phyloP scores from a whole-genome alignment of 1,140 invertebrate genomes.

The Dreissena rostriformis region DNA sequence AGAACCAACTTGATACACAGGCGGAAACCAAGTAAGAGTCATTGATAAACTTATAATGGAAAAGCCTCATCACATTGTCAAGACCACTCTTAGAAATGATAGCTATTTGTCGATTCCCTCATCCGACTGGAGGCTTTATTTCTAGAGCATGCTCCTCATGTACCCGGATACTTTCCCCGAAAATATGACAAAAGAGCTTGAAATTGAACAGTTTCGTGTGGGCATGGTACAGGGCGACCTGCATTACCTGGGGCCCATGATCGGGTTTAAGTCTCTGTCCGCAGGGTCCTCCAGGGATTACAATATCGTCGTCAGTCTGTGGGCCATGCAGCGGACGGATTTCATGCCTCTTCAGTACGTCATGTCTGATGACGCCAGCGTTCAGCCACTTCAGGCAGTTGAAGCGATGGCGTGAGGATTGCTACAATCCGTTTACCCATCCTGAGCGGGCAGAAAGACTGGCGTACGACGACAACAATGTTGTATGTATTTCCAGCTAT shows the following conservation, averaged over 20 bases:
- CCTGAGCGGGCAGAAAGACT: slow-evolving; percentile 15
- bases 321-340: slow-evolving; percentile 29
- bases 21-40: slow-evolving; percentile 17
- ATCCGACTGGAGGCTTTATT: slow-evolving; percentile 38
- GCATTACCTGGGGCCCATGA: slow-evolving; percentile 29
- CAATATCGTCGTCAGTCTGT: slow-evolving; percentile 7
- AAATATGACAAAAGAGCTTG: slow-evolving; percentile 14
- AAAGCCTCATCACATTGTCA: background rate
- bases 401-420: slow-evolving; percentile 25
- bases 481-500: too few relatives aligned
- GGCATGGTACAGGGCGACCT: slow-evolving; percentile 51
- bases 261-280: slow-evolving; percentile 14
- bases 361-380: background rate
- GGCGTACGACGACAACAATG: background rate
- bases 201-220: slow-evolving; percentile 13
- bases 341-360: slow-evolving; percentile 46
- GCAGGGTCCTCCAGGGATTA: slow-evolving; percentile 16
- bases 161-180: slow-evolving; percentile 34
- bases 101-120: slow-evolving; percentile 6
- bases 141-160: slow-evolving; percentile 34
- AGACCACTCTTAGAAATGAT: slow-evolving; percentile 12
- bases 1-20: background rate
- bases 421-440: slow-evolving; percentile 41
- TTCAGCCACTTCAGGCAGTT: slow-evolving; percentile 30
- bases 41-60: slow-evolving; percentile 23